Conservation (phyloP, 2,797 vertebrate genomes). For the Pipistrellus nathusii region DNA sequence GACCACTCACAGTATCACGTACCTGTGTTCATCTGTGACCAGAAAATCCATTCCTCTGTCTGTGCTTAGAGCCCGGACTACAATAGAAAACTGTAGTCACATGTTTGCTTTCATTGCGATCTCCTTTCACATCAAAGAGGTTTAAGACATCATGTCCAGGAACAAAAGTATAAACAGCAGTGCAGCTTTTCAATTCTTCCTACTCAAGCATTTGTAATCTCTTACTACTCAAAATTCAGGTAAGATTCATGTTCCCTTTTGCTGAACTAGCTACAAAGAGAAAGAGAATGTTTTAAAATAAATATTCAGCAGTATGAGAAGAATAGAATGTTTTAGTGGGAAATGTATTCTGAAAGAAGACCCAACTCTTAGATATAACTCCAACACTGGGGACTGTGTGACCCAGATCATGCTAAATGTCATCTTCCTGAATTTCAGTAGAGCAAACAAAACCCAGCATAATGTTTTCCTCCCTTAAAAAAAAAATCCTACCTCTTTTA, state of each 20-base stretch:
- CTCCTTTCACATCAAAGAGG: not conserved
- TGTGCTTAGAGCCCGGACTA: not conserved
- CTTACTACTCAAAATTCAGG: not conserved
- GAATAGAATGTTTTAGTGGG: not conserved
- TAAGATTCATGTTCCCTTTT: conserved; percentile 49
- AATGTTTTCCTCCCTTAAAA: not conserved
- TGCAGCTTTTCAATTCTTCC: not conserved
- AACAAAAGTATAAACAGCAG: not conserved
- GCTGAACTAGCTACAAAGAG: not conserved
- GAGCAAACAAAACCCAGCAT: not conserved
- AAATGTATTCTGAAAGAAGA: not conserved
- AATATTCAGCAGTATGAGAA: not conserved
- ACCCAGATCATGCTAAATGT: not conserved
- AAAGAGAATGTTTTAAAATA: not conserved
- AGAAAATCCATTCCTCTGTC: not conserved
- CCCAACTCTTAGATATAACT: not conserved
- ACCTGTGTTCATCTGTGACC: not conserved
- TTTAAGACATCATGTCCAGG: not conserved
- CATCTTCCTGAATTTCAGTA: not conserved
- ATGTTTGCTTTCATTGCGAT: not conserved
- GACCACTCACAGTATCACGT: not conserved
- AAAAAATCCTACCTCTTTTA: not conserved
- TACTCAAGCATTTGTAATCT: not conserved
- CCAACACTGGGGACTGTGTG: not conserved
- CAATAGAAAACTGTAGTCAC: not conserved